phyloP scores from a whole-genome alignment of 2,113 vertebrate species.

The Cochlearius cochlearius region DNA sequence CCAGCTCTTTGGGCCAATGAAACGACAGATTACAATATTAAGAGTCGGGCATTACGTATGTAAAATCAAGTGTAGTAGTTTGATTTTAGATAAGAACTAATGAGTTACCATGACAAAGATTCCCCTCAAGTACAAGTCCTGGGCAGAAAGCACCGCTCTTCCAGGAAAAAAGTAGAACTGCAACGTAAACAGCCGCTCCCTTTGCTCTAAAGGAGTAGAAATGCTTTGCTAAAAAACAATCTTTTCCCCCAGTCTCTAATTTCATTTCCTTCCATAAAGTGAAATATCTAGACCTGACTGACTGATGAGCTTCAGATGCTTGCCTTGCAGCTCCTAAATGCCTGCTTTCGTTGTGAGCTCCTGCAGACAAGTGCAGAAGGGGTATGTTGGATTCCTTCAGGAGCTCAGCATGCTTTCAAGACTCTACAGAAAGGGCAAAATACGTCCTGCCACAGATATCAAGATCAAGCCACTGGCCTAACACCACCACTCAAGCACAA shows the following conservation, averaged over 20 bases:
- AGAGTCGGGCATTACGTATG: neutral
- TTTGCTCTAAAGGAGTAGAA: neutral
- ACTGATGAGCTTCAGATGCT: neutral
- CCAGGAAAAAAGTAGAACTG: neutral
- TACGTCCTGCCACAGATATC: fast-evolving
- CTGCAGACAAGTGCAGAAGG: neutral
- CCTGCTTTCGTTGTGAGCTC: neutral
- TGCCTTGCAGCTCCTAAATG: neutral
- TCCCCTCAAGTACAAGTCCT: neutral
- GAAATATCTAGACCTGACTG: neutral
- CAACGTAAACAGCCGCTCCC: neutral
- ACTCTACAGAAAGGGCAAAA: neutral
- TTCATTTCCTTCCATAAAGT: neutral
- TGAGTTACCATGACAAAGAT: neutral
- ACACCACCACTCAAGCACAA: neutral
- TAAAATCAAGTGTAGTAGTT: neutral
- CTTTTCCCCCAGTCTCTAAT: neutral
- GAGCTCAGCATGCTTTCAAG: neutral
- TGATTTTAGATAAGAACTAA: constrained; percentile 32
- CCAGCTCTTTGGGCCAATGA: neutral
- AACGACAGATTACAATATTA: neutral
- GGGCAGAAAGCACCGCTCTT: neutral
- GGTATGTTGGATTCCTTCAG: neutral
- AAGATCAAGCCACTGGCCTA: neutral
- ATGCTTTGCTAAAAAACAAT: neutral